Percentiles rank a stretch among this genome's conserved stretches.
Conservation (phyloP, 2,797 vertebrate species). For the Hypotaenidia philippensis region DNA sequence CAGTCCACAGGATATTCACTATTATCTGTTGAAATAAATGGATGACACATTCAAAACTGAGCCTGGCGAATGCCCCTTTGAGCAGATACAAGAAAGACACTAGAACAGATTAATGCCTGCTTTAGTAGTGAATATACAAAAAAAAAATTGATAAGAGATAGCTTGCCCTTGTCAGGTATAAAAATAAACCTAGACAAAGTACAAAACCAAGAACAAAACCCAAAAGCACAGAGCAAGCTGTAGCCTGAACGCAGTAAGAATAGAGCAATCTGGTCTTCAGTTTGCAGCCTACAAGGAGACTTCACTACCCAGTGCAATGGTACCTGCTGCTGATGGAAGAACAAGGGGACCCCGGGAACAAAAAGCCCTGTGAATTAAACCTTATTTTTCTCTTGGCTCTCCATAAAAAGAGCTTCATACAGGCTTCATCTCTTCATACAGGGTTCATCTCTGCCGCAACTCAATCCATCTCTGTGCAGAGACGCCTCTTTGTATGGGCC, state of each 20-base stretch:
- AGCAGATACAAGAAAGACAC: neutral
- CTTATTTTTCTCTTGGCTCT: neutral
- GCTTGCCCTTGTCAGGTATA: neutral
- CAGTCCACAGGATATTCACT: neutral
- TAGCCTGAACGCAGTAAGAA: neutral
- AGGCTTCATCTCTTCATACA: neutral
- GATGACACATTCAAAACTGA: neutral
- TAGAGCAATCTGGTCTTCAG: neutral
- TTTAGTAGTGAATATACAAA: neutral
- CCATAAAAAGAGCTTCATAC: neutral
- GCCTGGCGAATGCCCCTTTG: neutral
- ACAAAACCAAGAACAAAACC: neutral
- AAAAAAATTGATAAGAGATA: neutral
- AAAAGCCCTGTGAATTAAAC: neutral
- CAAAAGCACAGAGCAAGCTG: rapidly evolving
- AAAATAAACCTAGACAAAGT: neutral
- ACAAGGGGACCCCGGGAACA: neutral
- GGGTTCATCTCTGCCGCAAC: neutral
- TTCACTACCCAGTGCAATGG: neutral
- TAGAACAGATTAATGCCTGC: neutral
- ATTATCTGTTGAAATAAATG: neutral
- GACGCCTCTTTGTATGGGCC: too few relatives aligned
- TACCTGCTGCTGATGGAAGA: neutral
- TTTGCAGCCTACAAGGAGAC: neutral
- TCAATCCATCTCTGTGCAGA: neutral